Percentiles rank a stretch among this genome's conserved stretches.
These are phyloP conservation scores for Dyspetes luteomarginatus DNA, from an alignment of 2,888 invertebrate genomes.

Conservation along the genomic window DNA sequence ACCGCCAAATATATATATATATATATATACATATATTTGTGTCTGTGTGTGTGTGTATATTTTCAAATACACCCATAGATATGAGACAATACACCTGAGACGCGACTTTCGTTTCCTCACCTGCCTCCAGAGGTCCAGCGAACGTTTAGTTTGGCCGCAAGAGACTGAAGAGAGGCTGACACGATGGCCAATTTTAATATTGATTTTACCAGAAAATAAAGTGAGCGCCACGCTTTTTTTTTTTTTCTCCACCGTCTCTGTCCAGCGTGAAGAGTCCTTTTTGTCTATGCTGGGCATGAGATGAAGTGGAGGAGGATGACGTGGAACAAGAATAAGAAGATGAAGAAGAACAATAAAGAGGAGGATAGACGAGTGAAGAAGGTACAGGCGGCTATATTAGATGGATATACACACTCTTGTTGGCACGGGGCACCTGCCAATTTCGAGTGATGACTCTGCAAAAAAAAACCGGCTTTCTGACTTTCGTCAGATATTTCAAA, in stretches of 20 bases:
- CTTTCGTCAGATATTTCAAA: not conserved
- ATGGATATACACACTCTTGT: conserved; percentile 25
- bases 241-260: not conserved
- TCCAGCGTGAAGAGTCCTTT: conserved; percentile 1
- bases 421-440: conserved; percentile 71
- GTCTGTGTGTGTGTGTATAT: conserved; percentile 19
- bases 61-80: too few relatives aligned
- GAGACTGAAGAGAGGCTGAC: conserved; percentile 18
- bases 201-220: conserved; percentile 45
- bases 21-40: not conserved
- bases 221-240: conserved; percentile 33
- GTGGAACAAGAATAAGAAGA: conserved; percentile 12
- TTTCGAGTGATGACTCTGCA: conserved; percentile 73
- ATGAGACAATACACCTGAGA: conserved; percentile 69
- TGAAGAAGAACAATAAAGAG: not conserved
- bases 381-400: conserved; percentile 2
- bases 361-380: conserved; percentile 2
- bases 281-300: not conserved
- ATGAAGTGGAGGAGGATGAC: conserved; percentile 20
- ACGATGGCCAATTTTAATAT: conserved; percentile 48
- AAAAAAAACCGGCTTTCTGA: conserved; percentile 56
- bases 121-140: conserved; percentile 70
- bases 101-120: conserved; percentile 71
- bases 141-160: conserved; percentile 26
- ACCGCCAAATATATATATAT: conserved; percentile 3